Conservation (phyloP, 30 jellyfish, hydroid and myxozoan species). For the Aurelia coerulea region DNA sequence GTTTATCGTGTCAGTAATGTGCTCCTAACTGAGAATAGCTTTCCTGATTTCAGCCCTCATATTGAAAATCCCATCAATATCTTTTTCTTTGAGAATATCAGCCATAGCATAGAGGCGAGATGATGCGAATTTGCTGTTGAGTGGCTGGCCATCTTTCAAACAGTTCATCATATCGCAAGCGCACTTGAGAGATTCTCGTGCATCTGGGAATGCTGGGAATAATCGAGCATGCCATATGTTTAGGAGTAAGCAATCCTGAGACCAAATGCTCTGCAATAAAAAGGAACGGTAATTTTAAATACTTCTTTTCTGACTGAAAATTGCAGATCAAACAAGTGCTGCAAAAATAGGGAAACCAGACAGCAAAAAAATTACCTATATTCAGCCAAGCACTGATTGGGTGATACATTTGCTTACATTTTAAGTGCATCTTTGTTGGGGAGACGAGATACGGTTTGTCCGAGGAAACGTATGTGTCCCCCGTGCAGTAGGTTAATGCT, state of each 20-base stretch:
- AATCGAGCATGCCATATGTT: slow-evolving; percentile 93
- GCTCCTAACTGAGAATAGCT: slow-evolving; percentile 27
- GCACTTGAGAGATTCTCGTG: slow-evolving; percentile 65
- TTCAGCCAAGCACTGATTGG: too few relatives aligned
- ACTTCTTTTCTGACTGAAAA: too few relatives aligned
- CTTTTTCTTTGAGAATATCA: slow-evolving; percentile 75
- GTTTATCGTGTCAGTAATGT: too few relatives aligned
- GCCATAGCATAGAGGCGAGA: slow-evolving; percentile 75
- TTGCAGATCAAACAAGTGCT: too few relatives aligned
- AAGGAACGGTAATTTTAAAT: neutral
- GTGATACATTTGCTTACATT: too few relatives aligned
- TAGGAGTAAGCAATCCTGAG: slow-evolving; percentile 69
- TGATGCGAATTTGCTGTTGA: neutral
- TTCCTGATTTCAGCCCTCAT: slow-evolving; percentile 81
- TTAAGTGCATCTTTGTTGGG: too few relatives aligned
- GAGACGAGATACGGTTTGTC: too few relatives aligned
- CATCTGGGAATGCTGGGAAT: slow-evolving; percentile 72
- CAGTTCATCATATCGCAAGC: slow-evolving; percentile 60
- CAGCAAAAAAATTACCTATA: too few relatives aligned
- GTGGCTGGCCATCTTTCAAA: slow-evolving; percentile 19
- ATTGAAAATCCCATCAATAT: slow-evolving; percentile 57
- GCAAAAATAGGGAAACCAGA: too few relatives aligned
- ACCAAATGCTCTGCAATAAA: slow-evolving; percentile 84
- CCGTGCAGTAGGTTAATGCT: too few relatives aligned
- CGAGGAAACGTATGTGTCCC: too few relatives aligned